Evolutionary conservation across 64 coral and sea anemone genomes (phyloP).

Genomic region (Pocillopora verrucosa): DNA sequence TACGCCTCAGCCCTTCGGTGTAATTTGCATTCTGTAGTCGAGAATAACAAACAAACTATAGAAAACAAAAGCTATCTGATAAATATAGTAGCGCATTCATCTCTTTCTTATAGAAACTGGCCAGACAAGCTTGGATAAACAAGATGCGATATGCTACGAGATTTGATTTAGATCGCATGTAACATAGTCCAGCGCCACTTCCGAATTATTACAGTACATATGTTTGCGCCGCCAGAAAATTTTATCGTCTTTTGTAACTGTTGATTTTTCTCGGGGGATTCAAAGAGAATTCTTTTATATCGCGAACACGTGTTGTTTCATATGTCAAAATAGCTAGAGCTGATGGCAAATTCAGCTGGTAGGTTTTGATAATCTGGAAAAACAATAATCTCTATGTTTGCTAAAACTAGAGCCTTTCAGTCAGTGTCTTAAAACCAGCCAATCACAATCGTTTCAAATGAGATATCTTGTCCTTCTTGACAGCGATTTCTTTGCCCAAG

Average conservation of each 20-base stretch:
- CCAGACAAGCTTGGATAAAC: conserved; percentile 24
- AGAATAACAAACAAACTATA: conserved; percentile 37
- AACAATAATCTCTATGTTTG: conserved; percentile 97
- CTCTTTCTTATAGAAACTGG: not conserved
- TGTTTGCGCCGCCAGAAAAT: not conserved
- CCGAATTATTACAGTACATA: not conserved
- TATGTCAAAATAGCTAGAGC: conserved; percentile 15
- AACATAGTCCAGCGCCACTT: not conserved
- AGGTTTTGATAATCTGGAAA: conserved; percentile 73
- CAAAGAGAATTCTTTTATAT: conserved; percentile 22
- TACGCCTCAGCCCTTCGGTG: not conserved
- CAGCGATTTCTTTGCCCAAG: conserved; percentile 79
- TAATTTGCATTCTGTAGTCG: not conserved
- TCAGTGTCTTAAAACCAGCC: conserved; percentile 47
- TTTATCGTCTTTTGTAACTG: not conserved
- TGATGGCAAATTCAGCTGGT: conserved; percentile 44
- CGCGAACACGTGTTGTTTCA: conserved; percentile 23
- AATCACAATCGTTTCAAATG: conserved; percentile 60
- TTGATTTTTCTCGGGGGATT: not conserved
- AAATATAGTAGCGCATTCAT: not conserved
- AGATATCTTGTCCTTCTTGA: conserved; percentile 71
- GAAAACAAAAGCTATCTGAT: conserved; percentile 27
- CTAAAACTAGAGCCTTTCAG: conserved; percentile 82
- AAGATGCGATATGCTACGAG: conserved; percentile 8
- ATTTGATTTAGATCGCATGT: not conserved